A percentile compares a stretch with the other conserved stretches of the same genome.
phyloP scores from a whole-genome alignment of 2,888 invertebrate species.

The Chorisops tibialis region DNA sequence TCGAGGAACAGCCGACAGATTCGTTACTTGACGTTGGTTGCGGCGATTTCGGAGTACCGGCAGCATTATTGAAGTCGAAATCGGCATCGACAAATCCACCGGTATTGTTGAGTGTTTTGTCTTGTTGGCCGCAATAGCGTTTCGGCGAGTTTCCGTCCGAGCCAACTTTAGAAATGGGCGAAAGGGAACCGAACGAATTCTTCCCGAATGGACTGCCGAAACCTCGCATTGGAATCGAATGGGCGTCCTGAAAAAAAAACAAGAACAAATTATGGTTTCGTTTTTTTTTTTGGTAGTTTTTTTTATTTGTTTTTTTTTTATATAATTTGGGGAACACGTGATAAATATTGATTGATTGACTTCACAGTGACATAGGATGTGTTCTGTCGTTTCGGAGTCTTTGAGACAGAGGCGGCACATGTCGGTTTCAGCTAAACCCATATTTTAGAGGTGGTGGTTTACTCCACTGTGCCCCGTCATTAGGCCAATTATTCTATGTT shows the following conservation, averaged over 20 bases:
- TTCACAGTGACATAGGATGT: too few relatives aligned
- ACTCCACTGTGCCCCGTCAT: too few relatives aligned
- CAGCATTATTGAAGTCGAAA: not conserved
- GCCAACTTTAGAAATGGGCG: conserved; percentile 44
- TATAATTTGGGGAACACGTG: too few relatives aligned
- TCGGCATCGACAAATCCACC: not conserved
- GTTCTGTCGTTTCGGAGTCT: too few relatives aligned
- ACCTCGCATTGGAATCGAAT: conserved; percentile 4
- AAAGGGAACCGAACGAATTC: conserved; percentile 47
- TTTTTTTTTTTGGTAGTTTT: too few relatives aligned
- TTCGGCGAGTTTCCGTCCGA: conserved; percentile 7
- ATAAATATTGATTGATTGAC: too few relatives aligned
- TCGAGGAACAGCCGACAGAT: not conserved
- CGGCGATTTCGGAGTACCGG: not conserved
- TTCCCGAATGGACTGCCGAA: conserved; percentile 42
- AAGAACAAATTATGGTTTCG: too few relatives aligned
- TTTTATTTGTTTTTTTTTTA: too few relatives aligned
- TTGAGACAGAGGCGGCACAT: too few relatives aligned
- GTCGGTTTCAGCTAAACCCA: too few relatives aligned
- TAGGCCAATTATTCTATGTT: too few relatives aligned
- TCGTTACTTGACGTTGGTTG: not conserved
- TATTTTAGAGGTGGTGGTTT: too few relatives aligned
- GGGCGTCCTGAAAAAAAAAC: conserved; percentile 7
- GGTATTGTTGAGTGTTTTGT: not conserved
- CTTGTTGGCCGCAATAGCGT: not conserved